Conservation (phyloP, 2,797 vertebrate genomes). For the Liparis tanakae region DNA sequence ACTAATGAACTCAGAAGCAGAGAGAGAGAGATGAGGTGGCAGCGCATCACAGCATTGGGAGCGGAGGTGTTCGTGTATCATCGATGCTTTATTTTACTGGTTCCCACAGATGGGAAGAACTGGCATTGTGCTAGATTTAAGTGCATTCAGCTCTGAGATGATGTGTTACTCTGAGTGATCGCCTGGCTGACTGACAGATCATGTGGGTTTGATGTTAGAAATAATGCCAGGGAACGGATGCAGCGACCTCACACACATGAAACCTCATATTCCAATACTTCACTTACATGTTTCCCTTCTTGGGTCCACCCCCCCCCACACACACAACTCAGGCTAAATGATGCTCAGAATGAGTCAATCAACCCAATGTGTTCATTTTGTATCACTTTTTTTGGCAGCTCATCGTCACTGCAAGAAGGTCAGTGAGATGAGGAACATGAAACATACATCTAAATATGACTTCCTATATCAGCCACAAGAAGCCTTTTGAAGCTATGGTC, state of each 20-base stretch:
- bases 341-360: not conserved
- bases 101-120: conserved; percentile 53
- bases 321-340: conserved; percentile 1
- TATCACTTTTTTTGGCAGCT: not conserved
- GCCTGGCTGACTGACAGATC: conserved; percentile 51
- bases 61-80: conserved; percentile 87
- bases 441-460: not conserved
- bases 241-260: conserved; percentile 13
- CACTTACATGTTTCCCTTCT: not conserved
- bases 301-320: not conserved
- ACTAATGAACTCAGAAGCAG: conserved; percentile 86
- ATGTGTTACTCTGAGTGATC: conserved; percentile 49
- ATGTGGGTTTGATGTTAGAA: conserved; percentile 34
- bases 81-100: conserved; percentile 83
- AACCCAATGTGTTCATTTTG: not conserved
- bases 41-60: conserved; percentile 83
- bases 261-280: not conserved
- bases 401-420: not conserved
- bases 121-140: conserved; percentile 61
- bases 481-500: not conserved
- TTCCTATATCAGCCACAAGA: not conserved
- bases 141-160: conserved; percentile 63
- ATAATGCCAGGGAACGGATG: conserved; percentile 22
- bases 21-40: conserved; percentile 80
- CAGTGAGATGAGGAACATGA: not conserved